phyloP scores from a whole-genome alignment of 2,888 invertebrate genomes.

The Rapana venosa region DNA sequence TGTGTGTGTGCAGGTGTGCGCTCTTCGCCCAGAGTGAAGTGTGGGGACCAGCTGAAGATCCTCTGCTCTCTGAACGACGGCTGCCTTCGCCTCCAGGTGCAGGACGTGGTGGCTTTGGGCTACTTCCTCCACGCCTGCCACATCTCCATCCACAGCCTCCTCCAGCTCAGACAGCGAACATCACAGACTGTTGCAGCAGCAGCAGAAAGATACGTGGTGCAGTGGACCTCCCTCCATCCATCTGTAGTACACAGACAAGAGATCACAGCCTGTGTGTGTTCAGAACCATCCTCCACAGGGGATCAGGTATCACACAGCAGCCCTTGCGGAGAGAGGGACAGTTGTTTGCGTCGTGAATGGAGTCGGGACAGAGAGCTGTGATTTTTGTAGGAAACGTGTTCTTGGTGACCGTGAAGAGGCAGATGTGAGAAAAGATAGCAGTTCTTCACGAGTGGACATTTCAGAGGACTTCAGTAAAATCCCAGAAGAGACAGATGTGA shows the following conservation, averaged over 20 bases:
- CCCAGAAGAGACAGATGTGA: too few relatives aligned
- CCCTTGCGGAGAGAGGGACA: background rate
- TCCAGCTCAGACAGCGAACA: too few relatives aligned
- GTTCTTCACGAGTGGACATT: background rate
- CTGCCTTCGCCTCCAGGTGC: background rate
- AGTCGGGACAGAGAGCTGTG: background rate
- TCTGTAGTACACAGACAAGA: background rate
- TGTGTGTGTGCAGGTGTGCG: background rate
- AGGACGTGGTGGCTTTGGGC: background rate
- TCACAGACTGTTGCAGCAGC: background rate
- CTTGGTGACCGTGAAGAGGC: background rate
- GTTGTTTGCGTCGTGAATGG: background rate
- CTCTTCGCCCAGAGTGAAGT: constrained; percentile 7
- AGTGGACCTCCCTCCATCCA: too few relatives aligned
- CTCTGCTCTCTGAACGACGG: background rate
- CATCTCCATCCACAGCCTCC: background rate
- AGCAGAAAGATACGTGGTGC: background rate
- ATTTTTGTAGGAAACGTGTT: background rate
- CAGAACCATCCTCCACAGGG: background rate
- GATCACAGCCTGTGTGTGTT: background rate
- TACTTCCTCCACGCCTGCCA: constrained; percentile 21
- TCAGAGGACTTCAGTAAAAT: background rate
- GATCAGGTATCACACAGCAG: background rate
- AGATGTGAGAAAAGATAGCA: background rate
- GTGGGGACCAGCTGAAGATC: constrained; percentile 25